These are phyloP conservation scores for Laticauda laticaudata DNA, from an alignment of 2,113 vertebrate genomes.

Conservation along the genomic window DNA sequence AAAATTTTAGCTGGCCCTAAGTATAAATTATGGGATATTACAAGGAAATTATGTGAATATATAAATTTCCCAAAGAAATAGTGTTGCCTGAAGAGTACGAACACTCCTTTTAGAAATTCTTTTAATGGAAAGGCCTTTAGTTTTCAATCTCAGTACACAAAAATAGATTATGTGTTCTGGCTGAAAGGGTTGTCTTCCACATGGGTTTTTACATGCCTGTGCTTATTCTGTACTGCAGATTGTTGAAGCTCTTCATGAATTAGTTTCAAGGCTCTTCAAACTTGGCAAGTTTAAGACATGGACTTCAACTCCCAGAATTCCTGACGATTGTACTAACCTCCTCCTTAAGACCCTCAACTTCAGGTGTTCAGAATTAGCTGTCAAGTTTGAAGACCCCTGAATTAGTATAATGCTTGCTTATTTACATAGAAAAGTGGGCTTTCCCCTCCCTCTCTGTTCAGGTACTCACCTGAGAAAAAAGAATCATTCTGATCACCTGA, in stretches of 20 bases:
- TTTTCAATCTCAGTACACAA: not conserved
- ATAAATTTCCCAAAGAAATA: slow-evolving; percentile 47
- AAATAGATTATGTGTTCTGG: not conserved
- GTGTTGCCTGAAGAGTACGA: not conserved
- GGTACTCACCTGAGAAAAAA: not conserved
- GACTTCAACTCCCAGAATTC: too few relatives aligned
- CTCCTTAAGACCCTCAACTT: too few relatives aligned
- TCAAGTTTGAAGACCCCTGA: too few relatives aligned
- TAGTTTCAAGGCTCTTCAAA: too few relatives aligned
- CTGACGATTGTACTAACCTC: too few relatives aligned
- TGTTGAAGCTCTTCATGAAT: not conserved
- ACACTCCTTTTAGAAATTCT: slow-evolving; percentile 13
- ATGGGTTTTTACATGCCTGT: not conserved
- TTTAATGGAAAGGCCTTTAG: not conserved
- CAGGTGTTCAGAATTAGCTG: too few relatives aligned
- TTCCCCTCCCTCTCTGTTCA: not conserved
- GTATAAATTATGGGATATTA: slow-evolving; percentile 8
- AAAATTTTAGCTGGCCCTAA: not conserved
- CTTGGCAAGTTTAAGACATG: too few relatives aligned
- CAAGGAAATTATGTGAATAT: slow-evolving; percentile 10
- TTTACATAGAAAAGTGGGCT: fast-evolving
- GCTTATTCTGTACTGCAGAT: not conserved
- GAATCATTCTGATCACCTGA: not conserved
- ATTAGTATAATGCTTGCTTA: not conserved
- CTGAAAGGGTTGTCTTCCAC: not conserved